These are phyloP conservation scores for Etheostoma spectabile DNA, from an alignment of 2,113 vertebrate genomes.

Conservation along the genomic window DNA sequence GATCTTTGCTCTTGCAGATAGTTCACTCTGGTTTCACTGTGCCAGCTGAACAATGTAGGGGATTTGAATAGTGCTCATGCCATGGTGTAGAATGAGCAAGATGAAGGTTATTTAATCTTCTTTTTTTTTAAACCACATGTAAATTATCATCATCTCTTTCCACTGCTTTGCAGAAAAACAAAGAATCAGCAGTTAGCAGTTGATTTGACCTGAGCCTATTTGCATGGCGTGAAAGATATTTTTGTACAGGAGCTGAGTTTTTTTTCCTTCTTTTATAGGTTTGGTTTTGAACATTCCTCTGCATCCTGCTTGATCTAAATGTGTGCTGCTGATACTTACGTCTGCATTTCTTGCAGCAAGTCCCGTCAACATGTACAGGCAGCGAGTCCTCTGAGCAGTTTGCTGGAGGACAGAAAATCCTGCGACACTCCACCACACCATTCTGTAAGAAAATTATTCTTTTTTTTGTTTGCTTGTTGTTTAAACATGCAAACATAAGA, in stretches of 20 bases:
- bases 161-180: background rate
- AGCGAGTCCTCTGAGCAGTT: slow-evolving; percentile 90
- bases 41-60: background rate
- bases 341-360: slow-evolving; percentile 93
- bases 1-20: slow-evolving; percentile 40
- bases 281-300: background rate
- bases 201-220: background rate
- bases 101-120: background rate
- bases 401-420: slow-evolving; percentile 90
- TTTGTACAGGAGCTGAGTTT: background rate
- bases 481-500: slow-evolving; percentile 7
- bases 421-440: slow-evolving; percentile 91
- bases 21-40: slow-evolving; percentile 6
- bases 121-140: background rate
- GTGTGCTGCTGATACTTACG: slow-evolving; percentile 84
- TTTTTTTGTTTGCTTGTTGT: no score
- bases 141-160: background rate
- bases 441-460: slow-evolving; percentile 79
- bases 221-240: background rate
- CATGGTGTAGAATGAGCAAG: background rate
- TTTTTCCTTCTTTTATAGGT: background rate
- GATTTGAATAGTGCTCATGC: background rate
- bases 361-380: slow-evolving; percentile 87
- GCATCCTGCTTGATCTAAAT: background rate
- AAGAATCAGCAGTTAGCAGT: background rate